Evolutionary conservation across 2,113 vertebrate species (phyloP), one percentile per base, ranked within the genome.

Genomic region (Stigmatopora nigra): DNA sequence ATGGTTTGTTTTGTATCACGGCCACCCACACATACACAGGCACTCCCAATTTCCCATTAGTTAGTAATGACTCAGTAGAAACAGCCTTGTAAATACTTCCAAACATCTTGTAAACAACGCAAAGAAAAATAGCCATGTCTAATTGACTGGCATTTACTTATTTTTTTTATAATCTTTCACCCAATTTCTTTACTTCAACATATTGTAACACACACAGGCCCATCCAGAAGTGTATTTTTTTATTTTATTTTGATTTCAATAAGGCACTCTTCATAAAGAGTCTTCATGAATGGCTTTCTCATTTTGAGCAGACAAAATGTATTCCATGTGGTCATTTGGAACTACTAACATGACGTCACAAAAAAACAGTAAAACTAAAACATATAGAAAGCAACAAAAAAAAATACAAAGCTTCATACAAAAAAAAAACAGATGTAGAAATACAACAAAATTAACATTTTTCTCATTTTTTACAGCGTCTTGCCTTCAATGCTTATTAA

Each of bases 1-100:
- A 25, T 72, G 74, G 56, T 65, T 45, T 41, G 58, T 64, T 53
- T 31, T 70, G 72, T 75, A 60, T 67, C 63, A 41, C n/a, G 20
- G 20, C 6, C 55, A 16, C 47, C 14, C 63, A 41, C 47, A 47
- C 8, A 16, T 16, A 47, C 7, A 41, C 38, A 41, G 25, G 25
- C 38, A 8, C 38, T 41, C 14, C 13, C 60, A 0, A 68, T 22
- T 12, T 60, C 38, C 38, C 38, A 41, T 65, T 67, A 75, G 71
- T 72, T 55, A 44, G 58, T 69, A 45, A 38, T 66, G 56, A 74
- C 61, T 15, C 35, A 25, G 67, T 55, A 84, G 65, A 68, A 61
- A 25, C 38, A 5, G 38, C 8, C 25, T 45, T 63, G 10, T 58
- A 16, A 36, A n/a, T 9, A 4, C 55, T 49, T 59, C 14, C n/a